These are phyloP conservation scores for Esox lucius DNA, from an alignment of 2,797 vertebrate species.

Conservation along the genomic window DNA sequence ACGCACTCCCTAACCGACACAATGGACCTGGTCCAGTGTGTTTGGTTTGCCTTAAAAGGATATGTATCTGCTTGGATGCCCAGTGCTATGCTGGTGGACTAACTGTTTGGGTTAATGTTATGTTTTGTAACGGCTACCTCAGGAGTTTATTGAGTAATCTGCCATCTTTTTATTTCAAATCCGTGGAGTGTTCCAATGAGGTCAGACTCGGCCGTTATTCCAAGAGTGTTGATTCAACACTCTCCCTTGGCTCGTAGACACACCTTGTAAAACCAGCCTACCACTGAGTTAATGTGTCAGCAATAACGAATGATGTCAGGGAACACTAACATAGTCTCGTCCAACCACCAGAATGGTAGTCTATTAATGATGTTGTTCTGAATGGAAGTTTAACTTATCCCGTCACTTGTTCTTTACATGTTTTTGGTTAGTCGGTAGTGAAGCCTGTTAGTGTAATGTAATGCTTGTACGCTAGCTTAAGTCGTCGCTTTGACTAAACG, in stretches of 20 bases:
- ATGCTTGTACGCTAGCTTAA: no score
- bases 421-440: background rate
- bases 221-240: constrained; percentile 37
- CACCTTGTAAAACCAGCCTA: constrained; percentile 21
- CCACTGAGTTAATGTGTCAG: background rate
- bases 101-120: constrained; percentile 23
- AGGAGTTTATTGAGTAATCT: constrained; percentile 31
- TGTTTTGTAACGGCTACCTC: constrained; percentile 16
- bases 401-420: background rate
- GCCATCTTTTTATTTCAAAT: constrained; percentile 5
- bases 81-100: constrained; percentile 17
- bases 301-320: background rate
- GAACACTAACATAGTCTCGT: background rate
- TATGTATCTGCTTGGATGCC: constrained; percentile 22
- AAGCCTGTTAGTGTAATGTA: background rate
- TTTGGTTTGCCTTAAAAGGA: constrained; percentile 48
- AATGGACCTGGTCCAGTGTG: background rate
- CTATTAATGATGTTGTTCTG: background rate
- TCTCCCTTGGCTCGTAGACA: background rate
- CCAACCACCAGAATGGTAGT: background rate
- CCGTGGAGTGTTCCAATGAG: constrained; percentile 16
- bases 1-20: background rate
- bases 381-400: background rate
- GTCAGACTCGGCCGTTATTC: constrained; percentile 25
- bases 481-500: no score